Evolutionary conservation across 2,888 invertebrate genomes (phyloP).

Genomic region (Meganola albula): DNA sequence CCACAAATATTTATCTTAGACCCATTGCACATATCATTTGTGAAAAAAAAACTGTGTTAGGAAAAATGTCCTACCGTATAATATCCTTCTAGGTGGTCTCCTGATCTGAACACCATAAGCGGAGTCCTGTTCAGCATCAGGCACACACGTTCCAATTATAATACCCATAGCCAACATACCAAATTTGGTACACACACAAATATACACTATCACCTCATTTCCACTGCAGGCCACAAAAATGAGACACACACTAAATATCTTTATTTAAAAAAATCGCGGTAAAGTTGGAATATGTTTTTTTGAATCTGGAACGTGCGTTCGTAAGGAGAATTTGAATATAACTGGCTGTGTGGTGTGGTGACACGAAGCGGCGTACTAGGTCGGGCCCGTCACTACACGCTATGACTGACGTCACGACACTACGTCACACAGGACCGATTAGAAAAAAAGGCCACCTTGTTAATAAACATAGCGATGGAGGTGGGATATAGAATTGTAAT

Average conservation of each 20-base stretch:
- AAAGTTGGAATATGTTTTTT: conserved; percentile 17
- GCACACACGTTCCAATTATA: conserved; percentile 84
- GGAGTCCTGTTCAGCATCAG: conserved; percentile 80
- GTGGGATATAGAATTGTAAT: too few relatives aligned
- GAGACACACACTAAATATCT: conserved; percentile 14
- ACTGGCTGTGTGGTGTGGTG: conserved; percentile 27
- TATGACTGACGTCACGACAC: conserved; percentile 25
- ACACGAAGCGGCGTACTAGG: conserved; percentile 14
- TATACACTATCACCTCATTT: too few relatives aligned
- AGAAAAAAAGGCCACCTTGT: too few relatives aligned
- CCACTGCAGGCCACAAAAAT: background rate
- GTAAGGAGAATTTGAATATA: conserved; percentile 15
- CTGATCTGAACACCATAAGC: conserved; percentile 63
- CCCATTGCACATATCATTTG: too few relatives aligned
- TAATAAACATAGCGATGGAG: too few relatives aligned
- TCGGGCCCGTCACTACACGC: conserved; percentile 29
- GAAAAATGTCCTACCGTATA: conserved; percentile 52
- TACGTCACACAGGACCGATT: conserved; percentile 20
- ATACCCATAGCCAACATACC: conserved; percentile 79
- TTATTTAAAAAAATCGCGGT: conserved; percentile 9
- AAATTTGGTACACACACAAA: conserved; percentile 32
- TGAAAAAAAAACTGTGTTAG: background rate
- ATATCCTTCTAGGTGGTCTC: conserved; percentile 62
- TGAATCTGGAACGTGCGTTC: conserved; percentile 17
- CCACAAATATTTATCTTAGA: too few relatives aligned